These are phyloP conservation scores for Enteromius afrohamiltoni DNA, from an alignment of 2,797 vertebrate species.

Conservation along the genomic window DNA sequence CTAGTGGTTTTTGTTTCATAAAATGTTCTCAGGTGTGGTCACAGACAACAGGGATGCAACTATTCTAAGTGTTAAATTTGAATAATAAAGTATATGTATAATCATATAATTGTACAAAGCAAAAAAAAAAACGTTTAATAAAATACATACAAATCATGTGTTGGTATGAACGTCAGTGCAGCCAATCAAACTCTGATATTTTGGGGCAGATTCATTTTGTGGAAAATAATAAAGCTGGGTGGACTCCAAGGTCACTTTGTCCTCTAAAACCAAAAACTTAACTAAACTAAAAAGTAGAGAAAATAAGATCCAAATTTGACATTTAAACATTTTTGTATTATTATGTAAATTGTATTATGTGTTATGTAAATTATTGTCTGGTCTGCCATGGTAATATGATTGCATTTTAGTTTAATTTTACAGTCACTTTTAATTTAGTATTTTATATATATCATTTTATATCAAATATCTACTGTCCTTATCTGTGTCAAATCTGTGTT, in stretches of 20 bases:
- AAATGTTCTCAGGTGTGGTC: too few species aligned
- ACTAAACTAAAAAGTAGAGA: background rate
- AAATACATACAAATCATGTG: background rate
- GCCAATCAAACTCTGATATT: background rate
- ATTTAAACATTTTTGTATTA: too few species aligned
- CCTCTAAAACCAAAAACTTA: background rate
- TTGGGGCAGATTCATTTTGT: background rate
- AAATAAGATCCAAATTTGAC: background rate
- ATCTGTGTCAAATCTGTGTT: background rate
- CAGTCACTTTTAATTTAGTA: background rate
- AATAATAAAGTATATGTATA: background rate
- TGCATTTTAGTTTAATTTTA: background rate
- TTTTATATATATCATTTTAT: background rate
- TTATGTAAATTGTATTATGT: background rate
- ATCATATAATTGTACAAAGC: background rate
- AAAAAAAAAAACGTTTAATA: background rate
- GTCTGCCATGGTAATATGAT: background rate
- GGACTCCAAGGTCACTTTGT: background rate
- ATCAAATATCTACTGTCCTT: background rate
- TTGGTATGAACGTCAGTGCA: background rate
- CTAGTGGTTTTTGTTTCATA: too few species aligned
- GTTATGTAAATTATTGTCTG: background rate
- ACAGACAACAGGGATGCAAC: background rate
- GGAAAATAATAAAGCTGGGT: background rate
- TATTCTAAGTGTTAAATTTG: background rate